Base-by-base conservation (phyloP, 2,113 vertebrate species). In the Oncorhynchus kisutch region DNA sequence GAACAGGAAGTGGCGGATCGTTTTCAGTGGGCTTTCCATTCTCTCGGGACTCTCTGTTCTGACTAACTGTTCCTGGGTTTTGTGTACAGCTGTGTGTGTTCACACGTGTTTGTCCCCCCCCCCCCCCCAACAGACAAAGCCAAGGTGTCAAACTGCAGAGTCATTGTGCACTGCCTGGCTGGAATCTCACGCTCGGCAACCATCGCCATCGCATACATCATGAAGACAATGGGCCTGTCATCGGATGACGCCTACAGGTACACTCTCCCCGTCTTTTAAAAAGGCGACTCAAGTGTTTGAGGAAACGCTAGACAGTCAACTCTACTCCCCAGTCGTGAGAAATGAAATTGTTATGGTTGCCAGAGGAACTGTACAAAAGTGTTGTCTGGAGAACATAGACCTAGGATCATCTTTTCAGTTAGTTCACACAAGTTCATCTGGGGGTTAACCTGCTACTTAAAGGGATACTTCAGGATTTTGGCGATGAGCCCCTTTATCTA, bases 151-250 rank as follows among this genome's bases (percentile, higher is more conserved):
- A 99, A 97, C 94, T 98, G 97, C 93, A 95, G 97, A 91, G 97
- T 99, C 89, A 98, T 99, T 12, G 97, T 99, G 73, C 97, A 99
- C 92, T 99, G 97, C 88, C 92, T 99, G 90, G 97, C 97, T 0
- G 97, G 97, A 85, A 98, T 99, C 91, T 99, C 97, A 51, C 95
- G 97, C 70, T 99, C 97, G 0, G 97, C 97, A 77, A 99, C 97
- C 87, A 98, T 99, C 0, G 97, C 97, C 88, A 99, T 99, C 1
- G 97, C 97, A 25, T 99, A 99, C 90, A 98, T 99, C 94, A 99
- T 99, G 97, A 98, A 98, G 94, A 99, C 96, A 90, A 98, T 98
- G 97, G 96, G 96, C 89, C 93, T 99, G 94, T 98, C 96, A 65
- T 99, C 97, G 2, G 97, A 99, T 24, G 97, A 99, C 3, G 97